Conservation (phyloP, 2,888 invertebrate species). For the Agrochola lychnidis region DNA sequence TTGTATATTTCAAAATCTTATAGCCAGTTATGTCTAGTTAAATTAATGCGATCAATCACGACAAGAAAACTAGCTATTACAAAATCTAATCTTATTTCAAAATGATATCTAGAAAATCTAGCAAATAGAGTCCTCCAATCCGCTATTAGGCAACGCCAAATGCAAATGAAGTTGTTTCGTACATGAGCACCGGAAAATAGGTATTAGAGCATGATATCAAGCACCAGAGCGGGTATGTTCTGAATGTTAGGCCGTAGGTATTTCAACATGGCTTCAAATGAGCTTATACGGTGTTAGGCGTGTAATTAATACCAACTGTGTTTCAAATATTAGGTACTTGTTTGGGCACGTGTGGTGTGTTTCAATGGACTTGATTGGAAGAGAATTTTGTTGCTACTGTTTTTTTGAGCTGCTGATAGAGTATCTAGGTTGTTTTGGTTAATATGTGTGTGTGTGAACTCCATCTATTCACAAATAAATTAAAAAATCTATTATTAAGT, state of each 20-base stretch:
- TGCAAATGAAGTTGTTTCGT: conserved; percentile 46
- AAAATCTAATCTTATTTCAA: conserved; percentile 4
- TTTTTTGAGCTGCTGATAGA: not conserved
- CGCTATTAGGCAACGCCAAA: conserved; percentile 35
- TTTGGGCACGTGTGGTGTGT: conserved; percentile 6
- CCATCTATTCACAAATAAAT: too few species aligned
- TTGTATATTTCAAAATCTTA: conserved; percentile 8
- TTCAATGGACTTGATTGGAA: conserved; percentile 12
- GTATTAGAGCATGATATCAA: conserved; percentile 37
- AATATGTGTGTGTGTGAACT: too few species aligned
- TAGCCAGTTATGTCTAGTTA: not conserved
- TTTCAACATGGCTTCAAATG: conserved; percentile 44
- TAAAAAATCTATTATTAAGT: too few species aligned
- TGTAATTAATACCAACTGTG: conserved; percentile 41
- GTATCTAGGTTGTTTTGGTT: not conserved
- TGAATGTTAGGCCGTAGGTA: conserved; percentile 7
- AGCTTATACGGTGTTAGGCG: conserved; percentile 26
- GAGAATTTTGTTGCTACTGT: not conserved
- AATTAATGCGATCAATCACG: conserved; percentile 10
- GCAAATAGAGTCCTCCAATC: conserved; percentile 28
- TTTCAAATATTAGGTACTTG: conserved; percentile 11
- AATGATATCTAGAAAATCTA: conserved; percentile 29
- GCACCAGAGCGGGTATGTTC: conserved; percentile 27
- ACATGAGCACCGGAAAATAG: conserved; percentile 48
- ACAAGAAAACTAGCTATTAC: conserved; percentile 10